phyloP scores from a whole-genome alignment of 2,113 vertebrate species.

The Neoarius graeffei region DNA sequence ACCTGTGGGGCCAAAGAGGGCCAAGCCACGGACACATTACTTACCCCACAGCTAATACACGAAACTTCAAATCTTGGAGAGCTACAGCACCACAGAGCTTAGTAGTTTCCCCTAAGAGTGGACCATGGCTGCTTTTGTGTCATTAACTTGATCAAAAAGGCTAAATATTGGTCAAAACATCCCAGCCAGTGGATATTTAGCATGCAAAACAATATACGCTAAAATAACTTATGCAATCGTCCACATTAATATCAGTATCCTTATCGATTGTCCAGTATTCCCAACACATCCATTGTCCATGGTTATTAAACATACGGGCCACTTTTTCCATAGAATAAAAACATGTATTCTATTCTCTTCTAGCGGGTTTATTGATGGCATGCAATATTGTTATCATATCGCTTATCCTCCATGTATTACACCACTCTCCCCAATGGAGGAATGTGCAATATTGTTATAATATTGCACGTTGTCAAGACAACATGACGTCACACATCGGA shows the following conservation, averaged over 20 bases:
- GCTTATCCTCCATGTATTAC: no score
- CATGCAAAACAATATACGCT: neutral
- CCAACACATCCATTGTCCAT: neutral
- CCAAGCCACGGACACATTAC: constrained; percentile 77
- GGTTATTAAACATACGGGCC: neutral
- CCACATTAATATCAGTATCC: neutral
- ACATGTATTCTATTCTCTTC: no score
- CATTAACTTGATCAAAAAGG: neutral
- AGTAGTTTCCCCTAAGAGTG: neutral
- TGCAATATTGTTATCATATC: no score
- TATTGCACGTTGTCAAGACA: no score
- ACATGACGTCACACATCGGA: no score
- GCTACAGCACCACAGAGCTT: neutral
- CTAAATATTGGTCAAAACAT: neutral
- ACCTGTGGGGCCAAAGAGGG: constrained; percentile 83
- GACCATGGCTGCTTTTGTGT: neutral
- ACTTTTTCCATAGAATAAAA: no score
- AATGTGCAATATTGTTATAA: no score
- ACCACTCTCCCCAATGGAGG: no score
- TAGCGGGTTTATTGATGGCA: no score
- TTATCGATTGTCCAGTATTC: neutral
- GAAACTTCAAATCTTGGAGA: neutral
- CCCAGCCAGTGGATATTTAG: neutral
- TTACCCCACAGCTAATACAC: constrained; percentile 38
- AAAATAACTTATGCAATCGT: neutral